Evolutionary conservation across 1,140 invertebrate genomes (phyloP).

Genomic region (Cyrtorhinus lividipennis): DNA sequence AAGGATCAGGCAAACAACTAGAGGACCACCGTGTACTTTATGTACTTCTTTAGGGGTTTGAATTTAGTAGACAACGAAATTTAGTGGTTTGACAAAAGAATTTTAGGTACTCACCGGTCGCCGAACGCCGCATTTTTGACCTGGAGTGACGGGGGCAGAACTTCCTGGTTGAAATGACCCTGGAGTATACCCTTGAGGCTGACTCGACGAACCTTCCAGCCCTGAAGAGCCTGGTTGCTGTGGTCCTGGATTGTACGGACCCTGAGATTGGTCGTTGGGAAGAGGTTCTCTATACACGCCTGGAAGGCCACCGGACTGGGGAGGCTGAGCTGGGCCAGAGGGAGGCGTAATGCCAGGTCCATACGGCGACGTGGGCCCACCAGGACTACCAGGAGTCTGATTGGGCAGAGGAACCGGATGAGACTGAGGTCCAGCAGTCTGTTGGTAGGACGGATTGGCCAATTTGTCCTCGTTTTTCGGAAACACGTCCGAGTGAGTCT

Average conservation of each 20-base stretch:
- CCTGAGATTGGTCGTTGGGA: not conserved
- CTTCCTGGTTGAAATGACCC: conserved; percentile 12
- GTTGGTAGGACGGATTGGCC: not conserved
- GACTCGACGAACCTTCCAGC: not conserved
- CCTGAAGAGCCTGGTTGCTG: conserved; percentile 7
- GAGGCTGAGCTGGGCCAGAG: not conserved
- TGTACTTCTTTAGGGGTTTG: too few species aligned
- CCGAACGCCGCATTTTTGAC: conserved; percentile 31
- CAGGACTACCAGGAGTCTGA: not conserved
- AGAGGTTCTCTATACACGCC: not conserved
- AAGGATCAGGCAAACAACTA: too few species aligned
- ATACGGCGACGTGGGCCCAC: conserved; percentile 6
- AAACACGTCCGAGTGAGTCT: conserved; percentile 18
- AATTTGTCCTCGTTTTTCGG: conserved; percentile 19
- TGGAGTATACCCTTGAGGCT: not conserved
- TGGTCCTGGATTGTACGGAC: not conserved
- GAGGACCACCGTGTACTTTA: too few species aligned
- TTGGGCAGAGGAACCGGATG: not conserved
- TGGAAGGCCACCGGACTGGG: not conserved
- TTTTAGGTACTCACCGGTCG: conserved; percentile 33
- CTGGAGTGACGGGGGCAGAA: conserved; percentile 21
- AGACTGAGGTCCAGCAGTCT: not conserved
- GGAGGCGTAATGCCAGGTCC: conserved; percentile 1
- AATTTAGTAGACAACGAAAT: too few species aligned
- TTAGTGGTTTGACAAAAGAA: too few species aligned